A percentile compares a stretch with the other conserved stretches of the same genome.
These are phyloP conservation scores for Smittia aterrima DNA, from an alignment of 2,888 invertebrate genomes.

Conservation along the genomic window DNA sequence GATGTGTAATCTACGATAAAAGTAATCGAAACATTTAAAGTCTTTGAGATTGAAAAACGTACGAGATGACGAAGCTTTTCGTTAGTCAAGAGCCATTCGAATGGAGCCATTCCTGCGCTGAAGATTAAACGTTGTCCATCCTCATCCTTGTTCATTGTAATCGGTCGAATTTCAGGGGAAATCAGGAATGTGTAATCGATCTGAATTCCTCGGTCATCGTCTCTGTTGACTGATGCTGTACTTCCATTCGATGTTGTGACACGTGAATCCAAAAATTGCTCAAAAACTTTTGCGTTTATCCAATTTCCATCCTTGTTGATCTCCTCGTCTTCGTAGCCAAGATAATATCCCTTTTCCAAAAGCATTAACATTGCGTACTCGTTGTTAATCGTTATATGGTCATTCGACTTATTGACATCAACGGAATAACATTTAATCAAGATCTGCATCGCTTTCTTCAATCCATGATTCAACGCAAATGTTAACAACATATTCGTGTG, in stretches of 20 bases:
- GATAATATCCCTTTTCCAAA: constrained; percentile 28
- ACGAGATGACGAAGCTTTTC: constrained; percentile 16
- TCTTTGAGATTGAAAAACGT: too few relatives aligned
- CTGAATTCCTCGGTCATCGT: neutral
- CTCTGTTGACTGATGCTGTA: neutral
- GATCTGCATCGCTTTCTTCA: constrained; percentile 31
- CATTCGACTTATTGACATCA: neutral
- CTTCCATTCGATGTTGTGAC: neutral
- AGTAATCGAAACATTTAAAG: too few relatives aligned
- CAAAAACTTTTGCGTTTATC: constrained; percentile 28
- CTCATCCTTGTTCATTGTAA: constrained; percentile 2
- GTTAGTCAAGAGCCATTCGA: constrained; percentile 8
- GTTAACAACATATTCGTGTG: constrained; percentile 5
- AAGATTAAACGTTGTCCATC: constrained; percentile 8
- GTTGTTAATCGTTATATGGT: neutral
- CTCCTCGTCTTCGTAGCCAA: constrained; percentile 31
- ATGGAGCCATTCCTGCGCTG: neutral
- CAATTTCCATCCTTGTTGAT: constrained; percentile 18
- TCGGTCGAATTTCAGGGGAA: constrained; percentile 26
- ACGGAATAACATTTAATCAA: constrained; percentile 23
- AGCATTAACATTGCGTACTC: constrained; percentile 20
- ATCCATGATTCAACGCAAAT: neutral
- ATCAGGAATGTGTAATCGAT: constrained; percentile 28
- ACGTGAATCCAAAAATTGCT: constrained; percentile 30
- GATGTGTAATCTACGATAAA: constrained; percentile 29